Base-by-base conservation (phyloP, 2,113 vertebrate species). In the Corapipo altera region DNA sequence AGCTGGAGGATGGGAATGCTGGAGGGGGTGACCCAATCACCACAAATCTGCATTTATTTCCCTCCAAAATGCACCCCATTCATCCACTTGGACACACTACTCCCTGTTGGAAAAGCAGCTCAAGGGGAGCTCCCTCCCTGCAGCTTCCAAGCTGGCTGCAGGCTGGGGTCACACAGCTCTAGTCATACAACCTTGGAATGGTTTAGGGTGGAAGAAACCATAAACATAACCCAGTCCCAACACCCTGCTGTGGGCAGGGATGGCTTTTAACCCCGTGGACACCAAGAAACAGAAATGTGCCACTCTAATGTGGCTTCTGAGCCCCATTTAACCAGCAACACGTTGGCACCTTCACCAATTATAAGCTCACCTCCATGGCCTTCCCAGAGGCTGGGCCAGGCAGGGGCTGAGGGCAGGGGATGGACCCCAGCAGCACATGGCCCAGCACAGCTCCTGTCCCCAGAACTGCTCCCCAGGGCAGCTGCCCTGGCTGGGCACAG, bases 1-100 rank as follows among this genome's bases (percentile, higher is more conserved):
- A 58, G 74, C 10, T 15, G 62, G n/a, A 81, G 51, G 39, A 17
- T 12, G 33, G 52, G 21, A 49, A 6, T 1, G 37, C 35, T 17
- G 64, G 64, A 70, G 7, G 7, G 46, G 35, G 5, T 27, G 35
- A 52, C 18, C 28, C 35, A 15, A 52, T n/a, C 32, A 4, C 11
- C 16, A 71, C 27, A 46, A 69, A 57, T 12, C 49, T 23, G 48
- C 5, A 21, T n/a, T 74, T 24, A 7, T 51, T 48, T 35, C 19
- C 55, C 61, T 61, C 43, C 15, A 8, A 8, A 64, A 30, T 51
- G 59, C 13, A 54, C 7, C 32, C 64, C 30, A 11, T 33, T 82
- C 48, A 12, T 21, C 23, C 59, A 6, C 43, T 14, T 20, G 0
- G 3, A 48, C 39, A 30, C 14, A 2, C 12, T 13, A 12, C 21